Base-by-base conservation (phyloP, 2,888 invertebrate genomes). In the Lutraria lutraria region DNA sequence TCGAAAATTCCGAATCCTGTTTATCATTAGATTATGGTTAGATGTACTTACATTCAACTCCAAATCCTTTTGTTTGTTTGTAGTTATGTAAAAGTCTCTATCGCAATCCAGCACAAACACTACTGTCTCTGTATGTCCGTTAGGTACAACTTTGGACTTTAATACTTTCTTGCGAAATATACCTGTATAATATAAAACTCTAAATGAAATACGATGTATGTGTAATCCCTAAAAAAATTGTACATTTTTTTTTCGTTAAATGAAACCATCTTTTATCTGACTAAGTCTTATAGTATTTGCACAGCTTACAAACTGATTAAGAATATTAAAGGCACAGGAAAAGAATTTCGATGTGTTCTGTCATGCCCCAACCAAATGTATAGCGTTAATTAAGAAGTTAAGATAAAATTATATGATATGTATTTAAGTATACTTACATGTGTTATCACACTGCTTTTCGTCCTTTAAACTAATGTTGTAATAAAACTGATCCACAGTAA, bases 1-100 rank as follows among this genome's bases (percentile, higher is more conserved):
- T 43, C 43, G 43, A 43, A 43, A 43, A 43, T 43, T 43, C 43
- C 8, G 43, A 43, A 43, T 8, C 8, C 43, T 43, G 43, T 43
- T 43, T 25, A 25, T 25, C 2, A 25, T 25, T 25, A 68, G 25
- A 68, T n/a, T 68, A 4, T 3, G n/a, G 2, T 6, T n/a, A 25
- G 8, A 60, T 8, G 25, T 68, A 85, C 92, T 92, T 87, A 92
- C 92, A 87, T 92, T 92, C n/a, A 92, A 29, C 89, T 92, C 92
- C 13, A 92, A 85, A 15, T 85, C 85, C 83, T 43, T 83, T 68
- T 89, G 54, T 21, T 81, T 87, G 19, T 87, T 56, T n/a, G 91
- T 89, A 4, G 91, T 91, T 16, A 92, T 82, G 81, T 91, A 92
- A 76, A 89, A 89, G 25, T 92, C 90, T 19, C 76, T 88, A 43